phyloP scores from a whole-genome alignment of 2,888 invertebrate genomes.

The Cheilosia impressa region DNA sequence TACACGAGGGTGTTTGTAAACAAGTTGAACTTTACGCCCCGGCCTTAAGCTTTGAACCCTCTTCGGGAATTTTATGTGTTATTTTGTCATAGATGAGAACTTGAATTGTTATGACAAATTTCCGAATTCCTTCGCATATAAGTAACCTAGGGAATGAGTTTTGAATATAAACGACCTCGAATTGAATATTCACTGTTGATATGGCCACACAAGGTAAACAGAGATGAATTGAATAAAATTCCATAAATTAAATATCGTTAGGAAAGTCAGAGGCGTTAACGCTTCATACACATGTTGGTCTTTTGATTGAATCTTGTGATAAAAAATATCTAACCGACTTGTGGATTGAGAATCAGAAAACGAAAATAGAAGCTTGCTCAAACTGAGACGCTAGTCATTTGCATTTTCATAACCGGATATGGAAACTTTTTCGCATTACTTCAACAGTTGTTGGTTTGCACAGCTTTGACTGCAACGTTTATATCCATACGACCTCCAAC shows the following conservation, averaged over 20 bases:
- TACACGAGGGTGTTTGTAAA: constrained; percentile 45
- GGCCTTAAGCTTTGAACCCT: constrained; percentile 7
- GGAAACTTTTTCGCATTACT: neutral
- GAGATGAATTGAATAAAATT: constrained; percentile 37
- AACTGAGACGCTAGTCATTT: constrained; percentile 15
- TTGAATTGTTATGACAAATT: constrained; percentile 27
- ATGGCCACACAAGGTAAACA: constrained; percentile 46
- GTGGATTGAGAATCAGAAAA: constrained; percentile 26
- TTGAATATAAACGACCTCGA: constrained; percentile 58
- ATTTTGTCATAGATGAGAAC: constrained; percentile 4
- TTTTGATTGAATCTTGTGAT: constrained; percentile 28
- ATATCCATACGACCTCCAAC: neutral
- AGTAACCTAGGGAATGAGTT: neutral
- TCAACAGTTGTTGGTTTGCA: neutral
- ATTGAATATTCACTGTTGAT: constrained; percentile 25
- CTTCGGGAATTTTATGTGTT: neutral
- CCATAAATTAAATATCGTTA: constrained; percentile 19
- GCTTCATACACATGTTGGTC: constrained; percentile 33
- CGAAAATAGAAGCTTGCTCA: constrained; percentile 31
- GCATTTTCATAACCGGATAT: constrained; percentile 33
- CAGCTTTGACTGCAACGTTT: neutral
- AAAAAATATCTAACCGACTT: constrained; percentile 12
- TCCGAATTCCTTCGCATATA: constrained; percentile 21
- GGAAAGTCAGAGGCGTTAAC: constrained; percentile 38
- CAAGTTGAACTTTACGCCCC: constrained; percentile 25